Evolutionary conservation across 2,113 vertebrate genomes (phyloP).

Genomic region (Hydrochoerus hydrochaeris): DNA sequence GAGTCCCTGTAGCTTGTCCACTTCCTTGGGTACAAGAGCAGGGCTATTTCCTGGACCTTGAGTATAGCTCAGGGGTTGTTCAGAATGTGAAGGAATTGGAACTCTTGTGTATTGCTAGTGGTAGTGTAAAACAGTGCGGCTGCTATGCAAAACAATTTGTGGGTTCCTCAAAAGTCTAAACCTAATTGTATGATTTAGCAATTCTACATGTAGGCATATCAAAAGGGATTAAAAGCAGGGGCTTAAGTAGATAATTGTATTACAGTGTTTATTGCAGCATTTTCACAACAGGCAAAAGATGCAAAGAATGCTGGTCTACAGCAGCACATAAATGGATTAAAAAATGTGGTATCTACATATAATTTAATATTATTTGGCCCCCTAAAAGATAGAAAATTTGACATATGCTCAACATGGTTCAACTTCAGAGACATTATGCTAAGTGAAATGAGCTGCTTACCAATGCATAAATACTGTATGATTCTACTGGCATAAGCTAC

Average conservation of each 20-base stretch:
- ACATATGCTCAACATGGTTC: neutral
- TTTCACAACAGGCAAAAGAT: neutral
- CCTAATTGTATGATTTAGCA: neutral
- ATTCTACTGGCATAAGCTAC: neutral
- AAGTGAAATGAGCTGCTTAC: slow-evolving; percentile 16
- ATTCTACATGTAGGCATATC: neutral
- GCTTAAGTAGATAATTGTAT: neutral
- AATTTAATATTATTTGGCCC: neutral
- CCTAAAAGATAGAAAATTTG: neutral
- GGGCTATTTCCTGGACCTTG: neutral
- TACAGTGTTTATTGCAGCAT: neutral
- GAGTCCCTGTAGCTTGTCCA: neutral
- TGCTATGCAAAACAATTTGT: neutral
- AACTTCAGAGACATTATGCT: neutral
- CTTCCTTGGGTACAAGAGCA: neutral
- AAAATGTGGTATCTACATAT: neutral
- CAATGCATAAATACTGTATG: neutral
- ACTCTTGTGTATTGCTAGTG: neutral
- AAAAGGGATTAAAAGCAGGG: neutral
- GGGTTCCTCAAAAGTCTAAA: neutral
- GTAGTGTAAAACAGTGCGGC: neutral
- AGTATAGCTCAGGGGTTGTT: neutral
- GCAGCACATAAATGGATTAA: neutral
- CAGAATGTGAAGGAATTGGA: neutral
- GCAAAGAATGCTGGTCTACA: neutral